Conservation (phyloP, 2,888 invertebrate genomes). For the Leucania comma region DNA sequence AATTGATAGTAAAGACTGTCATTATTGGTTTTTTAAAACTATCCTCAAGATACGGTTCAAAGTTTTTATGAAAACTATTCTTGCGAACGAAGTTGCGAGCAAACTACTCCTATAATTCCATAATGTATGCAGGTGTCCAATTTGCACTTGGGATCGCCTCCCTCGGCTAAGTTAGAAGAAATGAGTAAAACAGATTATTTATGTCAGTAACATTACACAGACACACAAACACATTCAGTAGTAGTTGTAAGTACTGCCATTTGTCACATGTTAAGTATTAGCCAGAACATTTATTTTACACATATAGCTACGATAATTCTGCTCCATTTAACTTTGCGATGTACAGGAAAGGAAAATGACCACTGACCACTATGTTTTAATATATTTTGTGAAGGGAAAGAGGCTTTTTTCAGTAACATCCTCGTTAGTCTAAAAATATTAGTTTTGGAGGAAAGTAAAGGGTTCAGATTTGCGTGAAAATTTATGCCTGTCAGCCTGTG, state of each 20-base stretch:
- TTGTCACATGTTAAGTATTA: constrained; percentile 51
- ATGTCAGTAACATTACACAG: constrained; percentile 45
- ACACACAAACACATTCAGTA: constrained; percentile 34
- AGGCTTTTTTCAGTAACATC: constrained; percentile 55
- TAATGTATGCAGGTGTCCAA: not conserved
- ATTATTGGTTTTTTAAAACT: too few relatives aligned
- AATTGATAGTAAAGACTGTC: too few relatives aligned
- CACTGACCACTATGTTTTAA: constrained; percentile 26
- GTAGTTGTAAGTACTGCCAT: constrained; percentile 41
- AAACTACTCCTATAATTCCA: too few relatives aligned
- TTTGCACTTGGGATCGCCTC: not conserved
- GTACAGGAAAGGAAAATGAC: constrained; percentile 28
- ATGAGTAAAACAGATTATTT: constrained; percentile 24
- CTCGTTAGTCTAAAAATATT: constrained; percentile 75
- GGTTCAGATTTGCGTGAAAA: constrained; percentile 82
- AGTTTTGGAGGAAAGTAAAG: constrained; percentile 64
- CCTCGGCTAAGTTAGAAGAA: constrained; percentile 25
- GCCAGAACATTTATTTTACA: constrained; percentile 40
- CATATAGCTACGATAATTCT: constrained; percentile 46
- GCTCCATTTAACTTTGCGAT: constrained; percentile 42
- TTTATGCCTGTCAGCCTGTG: constrained; percentile 80
- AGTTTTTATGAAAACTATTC: too few relatives aligned
- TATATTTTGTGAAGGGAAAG: constrained; percentile 28
- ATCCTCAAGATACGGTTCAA: too few relatives aligned
- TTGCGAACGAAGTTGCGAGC: too few relatives aligned